A percentile compares a stretch with the other conserved stretches of the same genome.
These are phyloP conservation scores for Chionomys nivalis DNA, from an alignment of 2,113 vertebrate genomes.

Conservation along the genomic window DNA sequence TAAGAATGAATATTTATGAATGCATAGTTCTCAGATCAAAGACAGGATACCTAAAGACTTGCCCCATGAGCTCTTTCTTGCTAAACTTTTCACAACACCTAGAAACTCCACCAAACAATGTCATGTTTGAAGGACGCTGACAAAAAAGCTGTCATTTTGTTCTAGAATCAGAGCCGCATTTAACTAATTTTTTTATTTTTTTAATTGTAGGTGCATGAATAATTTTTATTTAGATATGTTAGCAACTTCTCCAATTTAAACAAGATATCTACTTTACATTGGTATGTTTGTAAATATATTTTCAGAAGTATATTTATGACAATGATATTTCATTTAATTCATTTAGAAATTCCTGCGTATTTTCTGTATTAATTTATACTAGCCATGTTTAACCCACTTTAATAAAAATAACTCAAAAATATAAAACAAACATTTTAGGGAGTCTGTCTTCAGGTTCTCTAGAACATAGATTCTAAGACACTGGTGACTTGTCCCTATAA, in stretches of 20 bases:
- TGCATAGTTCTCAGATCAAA: background rate
- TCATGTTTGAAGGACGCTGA: background rate
- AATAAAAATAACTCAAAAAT: conserved; percentile 36
- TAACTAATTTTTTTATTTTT: background rate
- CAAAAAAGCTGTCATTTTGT: background rate
- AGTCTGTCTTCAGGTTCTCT: background rate
- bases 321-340: conserved; percentile 20
- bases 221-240: background rate
- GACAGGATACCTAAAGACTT: background rate
- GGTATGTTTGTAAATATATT: background rate
- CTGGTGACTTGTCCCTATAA: background rate
- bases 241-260: background rate
- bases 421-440: background rate
- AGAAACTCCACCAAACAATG: background rate
- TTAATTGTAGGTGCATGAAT: background rate
- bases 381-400: background rate
- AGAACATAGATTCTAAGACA: background rate
- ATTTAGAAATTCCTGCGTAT: background rate
- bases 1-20: background rate
- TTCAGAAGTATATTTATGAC: background rate
- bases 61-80: background rate
- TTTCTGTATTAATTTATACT: background rate
- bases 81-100: background rate
- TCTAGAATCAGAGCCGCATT: background rate
- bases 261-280: background rate